phyloP scores from a whole-genome alignment of 2,797 vertebrate genomes.

The Aythya fuligula region DNA sequence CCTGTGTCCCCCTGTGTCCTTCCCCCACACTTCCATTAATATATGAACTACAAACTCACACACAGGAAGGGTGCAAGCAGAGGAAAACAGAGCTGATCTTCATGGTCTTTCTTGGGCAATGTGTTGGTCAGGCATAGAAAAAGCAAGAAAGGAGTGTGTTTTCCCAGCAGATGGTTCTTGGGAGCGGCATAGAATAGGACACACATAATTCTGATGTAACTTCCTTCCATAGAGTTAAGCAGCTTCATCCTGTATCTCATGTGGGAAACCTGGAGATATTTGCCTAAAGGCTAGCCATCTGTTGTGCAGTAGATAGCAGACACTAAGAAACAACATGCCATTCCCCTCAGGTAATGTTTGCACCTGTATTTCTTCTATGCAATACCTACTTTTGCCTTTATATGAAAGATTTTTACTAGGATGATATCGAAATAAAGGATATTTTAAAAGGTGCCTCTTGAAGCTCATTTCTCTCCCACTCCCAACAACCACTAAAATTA shows the following conservation, averaged over 20 bases:
- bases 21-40: not conserved
- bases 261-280: slow-evolving; percentile 71
- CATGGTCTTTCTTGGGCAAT: not conserved
- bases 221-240: not conserved
- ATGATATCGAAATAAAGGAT: slow-evolving; percentile 86
- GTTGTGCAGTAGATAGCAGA: slow-evolving; percentile 73
- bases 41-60: not conserved
- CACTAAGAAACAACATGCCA: slow-evolving; percentile 76
- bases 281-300: slow-evolving; percentile 62
- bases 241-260: slow-evolving; percentile 53
- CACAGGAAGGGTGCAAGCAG: not conserved
- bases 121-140: not conserved
- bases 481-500: not conserved
- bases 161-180: not conserved
- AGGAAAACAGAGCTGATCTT: not conserved
- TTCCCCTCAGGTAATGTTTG: slow-evolving; percentile 80
- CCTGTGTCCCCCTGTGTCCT: not conserved
- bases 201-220: not conserved
- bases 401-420: slow-evolving; percentile 88
- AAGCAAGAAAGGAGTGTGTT: not conserved
- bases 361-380: slow-evolving; percentile 86
- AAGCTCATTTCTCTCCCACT: not conserved
- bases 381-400: slow-evolving; percentile 86
- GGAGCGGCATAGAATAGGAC: not conserved
- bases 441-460: slow-evolving; percentile 67